Base-by-base conservation (phyloP, 2,888 invertebrate species). In the Caenorhabditis sp. region DNA sequence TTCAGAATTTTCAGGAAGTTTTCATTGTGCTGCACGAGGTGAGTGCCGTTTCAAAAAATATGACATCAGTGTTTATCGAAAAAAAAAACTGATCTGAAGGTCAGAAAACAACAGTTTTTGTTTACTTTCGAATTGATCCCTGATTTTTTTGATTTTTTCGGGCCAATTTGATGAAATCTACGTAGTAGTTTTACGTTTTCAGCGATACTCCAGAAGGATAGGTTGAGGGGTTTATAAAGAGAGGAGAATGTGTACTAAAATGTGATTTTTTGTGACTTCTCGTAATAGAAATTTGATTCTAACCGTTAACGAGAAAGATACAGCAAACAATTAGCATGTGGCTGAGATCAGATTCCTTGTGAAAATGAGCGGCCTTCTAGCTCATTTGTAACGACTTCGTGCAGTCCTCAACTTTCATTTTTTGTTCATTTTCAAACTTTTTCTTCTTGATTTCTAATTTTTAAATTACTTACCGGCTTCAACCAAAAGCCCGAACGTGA, bases 401-500 rank as follows among this genome's bases (percentile, higher is more conserved):
- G n/a, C n/a, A n/a, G n/a, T n/a, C n/a, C n/a, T n/a, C n/a, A n/a
- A n/a, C n/a, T n/a, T n/a, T n/a, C 49, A 7, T 22, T 22, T 49
- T 49, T 49, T 49, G 14, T 47, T n/a, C 22, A 51, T 51, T 31
- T 56, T 70, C 56, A 24, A 22, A 1, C 7, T 51, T 10, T 26
- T 41, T 24, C 58, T 14, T 14, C 10, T n/a, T 41, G 2, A 10
- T 58, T 19, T 68, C 35, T 8, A 19, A 35, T 19, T n/a, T 54
- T 38, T 51, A 51, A 31, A 51, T 26, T 2, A 8, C 82, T 72
- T 69, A 84, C 84, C 84, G 24, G 76, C 76, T 80, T 84, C 84
- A 47, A 84, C 80, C 10, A 84, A 49, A n/a, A 84, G 72, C 56
- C 80, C 84, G 16, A 84, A 84, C 2, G 75, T 84, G 66, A 84